phyloP scores from a whole-genome alignment of 2,888 invertebrate species.

The Agonopterix heracliana region DNA sequence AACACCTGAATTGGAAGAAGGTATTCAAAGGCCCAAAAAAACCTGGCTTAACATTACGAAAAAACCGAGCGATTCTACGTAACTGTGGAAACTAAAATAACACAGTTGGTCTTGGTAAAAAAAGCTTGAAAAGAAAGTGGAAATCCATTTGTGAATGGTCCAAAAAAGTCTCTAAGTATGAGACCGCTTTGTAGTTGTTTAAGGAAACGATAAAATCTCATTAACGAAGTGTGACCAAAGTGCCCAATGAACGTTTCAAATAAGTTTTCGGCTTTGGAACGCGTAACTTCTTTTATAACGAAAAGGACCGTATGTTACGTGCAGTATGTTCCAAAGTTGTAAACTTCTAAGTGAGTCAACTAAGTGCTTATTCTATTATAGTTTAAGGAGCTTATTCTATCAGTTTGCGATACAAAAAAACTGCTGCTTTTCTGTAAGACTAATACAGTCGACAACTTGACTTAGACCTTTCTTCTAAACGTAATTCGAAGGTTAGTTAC shows the following conservation, averaged over 20 bases:
- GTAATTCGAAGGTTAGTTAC: no score
- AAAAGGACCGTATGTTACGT: no score
- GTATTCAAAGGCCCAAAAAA: constrained; percentile 26
- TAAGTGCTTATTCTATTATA: no score
- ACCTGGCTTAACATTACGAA: no score
- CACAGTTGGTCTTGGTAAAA: constrained; percentile 20
- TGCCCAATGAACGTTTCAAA: constrained; percentile 1
- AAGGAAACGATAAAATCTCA: constrained; percentile 22
- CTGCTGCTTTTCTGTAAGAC: neutral
- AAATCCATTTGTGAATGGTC: constrained; percentile 41
- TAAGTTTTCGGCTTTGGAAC: constrained; percentile 14
- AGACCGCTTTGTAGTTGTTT: constrained; percentile 30
- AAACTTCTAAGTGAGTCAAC: no score
- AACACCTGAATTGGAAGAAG: constrained; percentile 52
- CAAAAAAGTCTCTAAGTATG: constrained; percentile 18
- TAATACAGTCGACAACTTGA: no score
- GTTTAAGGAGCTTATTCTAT: no score
- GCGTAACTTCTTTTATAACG: constrained; percentile 1
- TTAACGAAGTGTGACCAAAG: constrained; percentile 17
- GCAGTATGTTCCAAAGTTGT: no score
- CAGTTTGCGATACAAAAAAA: no score
- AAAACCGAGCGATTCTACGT: constrained; percentile 1
- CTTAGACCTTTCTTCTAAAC: no score
- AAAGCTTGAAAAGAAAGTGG: constrained; percentile 18
- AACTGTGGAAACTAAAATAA: constrained; percentile 23